phyloP scores from a whole-genome alignment of 2,113 vertebrate species.

The Perccottus glenii region DNA sequence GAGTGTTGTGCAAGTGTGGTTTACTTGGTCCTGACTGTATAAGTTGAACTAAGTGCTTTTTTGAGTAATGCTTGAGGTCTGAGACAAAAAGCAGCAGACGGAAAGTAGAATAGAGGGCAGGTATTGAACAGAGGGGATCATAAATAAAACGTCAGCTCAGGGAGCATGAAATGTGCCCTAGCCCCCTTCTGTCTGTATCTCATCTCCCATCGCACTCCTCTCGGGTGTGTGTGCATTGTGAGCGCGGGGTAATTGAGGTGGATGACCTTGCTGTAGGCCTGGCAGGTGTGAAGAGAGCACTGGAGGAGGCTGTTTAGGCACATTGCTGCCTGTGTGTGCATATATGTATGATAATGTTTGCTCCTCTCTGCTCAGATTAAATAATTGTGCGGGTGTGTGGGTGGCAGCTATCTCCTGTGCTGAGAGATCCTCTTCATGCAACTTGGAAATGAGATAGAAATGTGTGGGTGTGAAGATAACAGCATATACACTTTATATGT shows the following conservation, averaged over 20 bases:
- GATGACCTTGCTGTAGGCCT: slow-evolving; percentile 76
- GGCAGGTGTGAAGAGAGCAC: slow-evolving; percentile 70
- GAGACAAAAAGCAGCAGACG: slow-evolving; percentile 38
- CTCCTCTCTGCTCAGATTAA: slow-evolving; percentile 39
- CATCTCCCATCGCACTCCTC: slow-evolving; percentile 41
- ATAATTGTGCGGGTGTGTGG: slow-evolving; percentile 28
- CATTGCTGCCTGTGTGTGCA: slow-evolving; percentile 31
- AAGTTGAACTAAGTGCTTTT: no score
- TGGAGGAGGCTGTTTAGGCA: slow-evolving; percentile 27
- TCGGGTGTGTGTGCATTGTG: slow-evolving; percentile 12
- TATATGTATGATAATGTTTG: slow-evolving; percentile 55
- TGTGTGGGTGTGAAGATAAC: slow-evolving; percentile 38
- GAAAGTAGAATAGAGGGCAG: slow-evolving; percentile 33
- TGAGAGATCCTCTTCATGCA: slow-evolving; percentile 30
- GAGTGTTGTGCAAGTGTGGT: not conserved
- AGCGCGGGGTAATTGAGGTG: slow-evolving; percentile 68
- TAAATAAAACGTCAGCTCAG: slow-evolving; percentile 79
- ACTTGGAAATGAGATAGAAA: slow-evolving; percentile 35
- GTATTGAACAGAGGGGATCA: slow-evolving; percentile 63
- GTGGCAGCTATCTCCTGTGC: slow-evolving; percentile 37
- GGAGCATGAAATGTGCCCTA: slow-evolving; percentile 71
- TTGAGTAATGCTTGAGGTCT: not conserved
- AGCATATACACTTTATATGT: slow-evolving; percentile 28
- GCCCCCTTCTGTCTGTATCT: slow-evolving; percentile 58
- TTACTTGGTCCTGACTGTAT: no score